phyloP scores from a whole-genome alignment of 2,113 vertebrate genomes.

The Carassius gibelio region DNA sequence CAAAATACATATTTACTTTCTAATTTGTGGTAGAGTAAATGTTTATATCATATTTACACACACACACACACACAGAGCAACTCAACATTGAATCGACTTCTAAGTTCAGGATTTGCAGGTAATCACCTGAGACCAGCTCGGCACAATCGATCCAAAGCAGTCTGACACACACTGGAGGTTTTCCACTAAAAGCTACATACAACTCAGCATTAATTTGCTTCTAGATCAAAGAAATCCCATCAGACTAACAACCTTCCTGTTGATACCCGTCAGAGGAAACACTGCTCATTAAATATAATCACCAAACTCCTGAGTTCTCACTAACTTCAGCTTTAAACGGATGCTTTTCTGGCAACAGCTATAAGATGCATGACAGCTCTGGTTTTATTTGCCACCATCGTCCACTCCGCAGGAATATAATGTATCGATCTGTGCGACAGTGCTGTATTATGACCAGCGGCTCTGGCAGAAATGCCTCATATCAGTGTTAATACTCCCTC shows the following conservation, averaged over 20 bases:
- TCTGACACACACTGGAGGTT: conserved; percentile 2
- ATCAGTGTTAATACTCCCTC: neutral
- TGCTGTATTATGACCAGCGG: neutral
- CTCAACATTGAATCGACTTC: no score
- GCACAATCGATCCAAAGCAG: neutral
- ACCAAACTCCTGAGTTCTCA: neutral
- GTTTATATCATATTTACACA: neutral
- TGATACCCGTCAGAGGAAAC: conserved; percentile 20
- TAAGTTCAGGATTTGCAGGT: neutral
- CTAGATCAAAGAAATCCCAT: conserved; percentile 7
- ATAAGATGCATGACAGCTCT: neutral
- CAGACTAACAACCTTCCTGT: neutral
- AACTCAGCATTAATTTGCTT: conserved; percentile 14
- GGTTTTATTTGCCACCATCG: conserved; percentile 4
- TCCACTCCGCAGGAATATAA: neutral
- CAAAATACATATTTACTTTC: no score
- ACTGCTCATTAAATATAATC: conserved; percentile 28
- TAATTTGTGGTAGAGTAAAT: neutral
- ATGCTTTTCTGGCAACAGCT: neutral
- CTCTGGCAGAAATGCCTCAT: neutral
- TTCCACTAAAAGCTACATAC: conserved; percentile 15
- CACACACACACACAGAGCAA: neutral
- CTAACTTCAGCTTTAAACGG: neutral
- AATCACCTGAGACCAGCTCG: neutral
- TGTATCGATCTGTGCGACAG: neutral